These are phyloP conservation scores for Oscheius onirici DNA, from an alignment of 2,888 invertebrate species.

Conservation along the genomic window DNA sequence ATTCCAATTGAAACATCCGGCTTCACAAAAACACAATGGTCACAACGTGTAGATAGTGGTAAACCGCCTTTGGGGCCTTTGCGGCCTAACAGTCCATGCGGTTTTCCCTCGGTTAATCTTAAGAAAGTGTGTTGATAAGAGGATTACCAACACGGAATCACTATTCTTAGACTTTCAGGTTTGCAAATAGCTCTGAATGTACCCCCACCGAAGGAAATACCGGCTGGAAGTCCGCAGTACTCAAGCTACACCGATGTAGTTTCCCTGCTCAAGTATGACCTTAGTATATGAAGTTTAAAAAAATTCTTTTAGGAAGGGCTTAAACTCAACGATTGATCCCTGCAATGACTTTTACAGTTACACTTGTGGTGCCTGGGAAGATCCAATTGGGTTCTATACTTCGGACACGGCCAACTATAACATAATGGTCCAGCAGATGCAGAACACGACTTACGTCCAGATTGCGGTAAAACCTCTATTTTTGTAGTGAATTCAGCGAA, in stretches of 20 bases:
- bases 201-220: not conserved
- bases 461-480: slow-evolving; percentile 32
- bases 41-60: too few relatives aligned
- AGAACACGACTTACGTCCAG: slow-evolving; percentile 36
- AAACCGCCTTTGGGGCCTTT: too few relatives aligned
- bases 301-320: slow-evolving; percentile 37
- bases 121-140: not conserved
- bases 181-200: slow-evolving; percentile 2
- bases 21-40: too few relatives aligned
- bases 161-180: too few relatives aligned
- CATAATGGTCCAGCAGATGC: slow-evolving; percentile 41
- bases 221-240: slow-evolving; percentile 23
- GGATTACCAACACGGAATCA: not conserved
- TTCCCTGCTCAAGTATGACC: slow-evolving; percentile 33
- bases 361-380: slow-evolving; percentile 48
- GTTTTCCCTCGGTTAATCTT: too few relatives aligned
- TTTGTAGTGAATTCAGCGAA: not conserved
- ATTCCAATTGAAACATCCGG: too few relatives aligned
- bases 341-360: slow-evolving; percentile 61
- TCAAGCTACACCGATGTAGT: slow-evolving; percentile 28
- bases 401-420: slow-evolving; percentile 43
- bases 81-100: too few relatives aligned
- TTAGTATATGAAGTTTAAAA: not conserved
- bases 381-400: slow-evolving; percentile 45
- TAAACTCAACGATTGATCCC: slow-evolving; percentile 52